Conservation (phyloP, 1,140 invertebrate species). For the Trichonephila inaurata region DNA sequence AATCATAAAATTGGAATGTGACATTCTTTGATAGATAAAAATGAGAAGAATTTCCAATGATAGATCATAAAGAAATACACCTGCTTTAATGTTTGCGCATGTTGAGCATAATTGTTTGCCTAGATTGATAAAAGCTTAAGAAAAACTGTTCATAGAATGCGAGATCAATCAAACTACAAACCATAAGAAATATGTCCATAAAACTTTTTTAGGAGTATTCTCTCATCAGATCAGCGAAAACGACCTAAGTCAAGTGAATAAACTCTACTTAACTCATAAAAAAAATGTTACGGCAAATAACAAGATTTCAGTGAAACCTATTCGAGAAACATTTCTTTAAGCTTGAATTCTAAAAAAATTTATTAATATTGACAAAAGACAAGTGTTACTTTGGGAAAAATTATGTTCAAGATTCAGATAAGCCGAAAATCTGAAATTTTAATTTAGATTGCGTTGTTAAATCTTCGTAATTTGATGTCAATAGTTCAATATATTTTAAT, state of each 20-base stretch:
- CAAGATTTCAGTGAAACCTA: not conserved
- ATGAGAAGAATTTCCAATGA: not conserved
- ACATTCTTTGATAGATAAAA: not conserved
- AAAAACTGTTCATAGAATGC: not conserved
- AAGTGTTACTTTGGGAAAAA: no score
- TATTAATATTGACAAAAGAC: no score
- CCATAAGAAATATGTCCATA: not conserved
- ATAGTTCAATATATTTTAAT: no score
- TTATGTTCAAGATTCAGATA: no score
- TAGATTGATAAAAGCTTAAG: not conserved
- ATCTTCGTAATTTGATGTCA: no score
- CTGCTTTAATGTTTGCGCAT: not conserved
- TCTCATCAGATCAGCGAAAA: conserved; percentile 23
- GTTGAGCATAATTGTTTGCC: not conserved
- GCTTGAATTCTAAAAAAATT: not conserved
- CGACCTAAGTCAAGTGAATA: not conserved
- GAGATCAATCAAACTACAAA: conserved; percentile 9
- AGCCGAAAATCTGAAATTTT: no score
- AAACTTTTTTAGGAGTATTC: not conserved
- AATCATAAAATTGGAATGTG: not conserved
- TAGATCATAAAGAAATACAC: not conserved
- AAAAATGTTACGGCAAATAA: not conserved
- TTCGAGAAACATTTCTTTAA: not conserved
- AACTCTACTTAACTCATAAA: not conserved
- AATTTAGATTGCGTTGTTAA: no score